These are phyloP conservation scores for Brachionus asplanchnoidis DNA, from an alignment of 1,140 invertebrate genomes.

Conservation along the genomic window DNA sequence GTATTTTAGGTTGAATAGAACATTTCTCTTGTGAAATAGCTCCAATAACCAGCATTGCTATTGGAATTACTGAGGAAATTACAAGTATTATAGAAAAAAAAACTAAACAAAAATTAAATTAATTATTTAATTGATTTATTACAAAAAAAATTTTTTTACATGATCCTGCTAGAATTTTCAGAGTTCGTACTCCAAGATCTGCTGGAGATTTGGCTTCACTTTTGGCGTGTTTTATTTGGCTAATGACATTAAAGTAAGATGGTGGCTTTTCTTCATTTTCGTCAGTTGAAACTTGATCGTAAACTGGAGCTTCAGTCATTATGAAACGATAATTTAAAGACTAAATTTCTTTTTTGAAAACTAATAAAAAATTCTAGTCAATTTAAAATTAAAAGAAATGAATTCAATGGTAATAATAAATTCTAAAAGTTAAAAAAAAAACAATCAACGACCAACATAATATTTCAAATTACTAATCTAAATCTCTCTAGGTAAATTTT, in stretches of 20 bases:
- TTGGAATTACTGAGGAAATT: background rate
- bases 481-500: too few species aligned
- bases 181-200: background rate
- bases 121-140: background rate
- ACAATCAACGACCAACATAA: background rate
- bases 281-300: slow-evolving; percentile 8
- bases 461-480: too few species aligned
- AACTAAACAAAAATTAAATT: background rate
- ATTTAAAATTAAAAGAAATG: background rate
- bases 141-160: background rate
- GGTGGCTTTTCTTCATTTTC: slow-evolving; percentile 38
- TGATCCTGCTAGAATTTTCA: background rate
- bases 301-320: slow-evolving; percentile 37
- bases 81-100: background rate
- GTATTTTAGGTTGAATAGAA: slow-evolving; percentile 3
- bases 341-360: background rate
- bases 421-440: background rate
- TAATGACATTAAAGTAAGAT: slow-evolving; percentile 37
- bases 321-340: background rate
- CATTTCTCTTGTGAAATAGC: slow-evolving; percentile 16
- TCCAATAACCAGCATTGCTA: slow-evolving; percentile 12
- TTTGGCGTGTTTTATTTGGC: background rate
- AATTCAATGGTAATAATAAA: background rate
- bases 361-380: background rate
- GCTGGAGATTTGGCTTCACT: slow-evolving; percentile 4